Evolutionary conservation across 2,113 vertebrate species (phyloP).

Genomic region (Puffinus mauretanicus): DNA sequence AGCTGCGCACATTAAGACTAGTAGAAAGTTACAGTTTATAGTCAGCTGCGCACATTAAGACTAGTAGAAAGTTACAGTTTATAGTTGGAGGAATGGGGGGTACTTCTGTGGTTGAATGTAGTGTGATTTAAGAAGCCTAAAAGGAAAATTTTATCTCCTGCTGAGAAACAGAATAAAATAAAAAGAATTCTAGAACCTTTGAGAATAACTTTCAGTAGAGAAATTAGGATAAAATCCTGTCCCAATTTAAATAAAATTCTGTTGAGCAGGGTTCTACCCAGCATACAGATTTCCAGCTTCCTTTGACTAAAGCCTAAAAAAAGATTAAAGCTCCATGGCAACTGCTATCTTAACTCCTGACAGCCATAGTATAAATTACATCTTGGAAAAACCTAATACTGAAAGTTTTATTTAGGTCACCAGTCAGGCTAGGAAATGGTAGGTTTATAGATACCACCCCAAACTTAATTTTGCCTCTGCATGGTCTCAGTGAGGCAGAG

Average conservation of each 20-base stretch:
- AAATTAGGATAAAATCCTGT: slow-evolving; percentile 31
- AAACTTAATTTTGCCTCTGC: background rate
- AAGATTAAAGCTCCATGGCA: slow-evolving; percentile 68
- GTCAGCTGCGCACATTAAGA: background rate
- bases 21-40: background rate
- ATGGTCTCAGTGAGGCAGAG: background rate
- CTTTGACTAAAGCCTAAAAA: slow-evolving; percentile 64
- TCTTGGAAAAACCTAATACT: slow-evolving; percentile 59
- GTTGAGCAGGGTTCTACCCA: slow-evolving; percentile 28
- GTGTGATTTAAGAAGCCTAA: background rate
- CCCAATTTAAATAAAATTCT: slow-evolving; percentile 39
- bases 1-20: background rate
- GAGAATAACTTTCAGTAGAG: background rate
- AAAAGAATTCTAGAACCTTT: background rate
- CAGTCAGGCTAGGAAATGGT: background rate
- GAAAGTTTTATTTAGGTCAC: slow-evolving; percentile 64
- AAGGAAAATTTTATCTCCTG: background rate
- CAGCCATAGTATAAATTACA: slow-evolving; percentile 51
- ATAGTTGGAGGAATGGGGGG: background rate
- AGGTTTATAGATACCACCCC: background rate
- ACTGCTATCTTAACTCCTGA: slow-evolving; percentile 65
- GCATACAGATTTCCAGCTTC: slow-evolving; percentile 46
- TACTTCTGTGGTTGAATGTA: background rate
- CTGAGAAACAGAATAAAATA: background rate
- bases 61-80: background rate